Conservation (phyloP, 2,113 vertebrate species). For the Chlorodrepanis virens region DNA sequence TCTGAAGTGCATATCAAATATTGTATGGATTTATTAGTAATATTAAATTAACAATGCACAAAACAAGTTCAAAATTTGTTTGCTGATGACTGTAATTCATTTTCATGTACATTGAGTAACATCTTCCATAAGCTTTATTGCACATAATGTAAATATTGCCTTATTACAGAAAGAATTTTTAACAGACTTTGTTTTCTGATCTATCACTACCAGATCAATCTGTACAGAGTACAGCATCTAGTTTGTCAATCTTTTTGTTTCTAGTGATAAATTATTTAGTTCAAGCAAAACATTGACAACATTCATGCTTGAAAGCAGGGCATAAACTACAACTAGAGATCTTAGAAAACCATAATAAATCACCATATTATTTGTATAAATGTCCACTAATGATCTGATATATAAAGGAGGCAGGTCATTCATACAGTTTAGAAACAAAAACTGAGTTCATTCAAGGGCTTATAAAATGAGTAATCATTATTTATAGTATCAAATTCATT, state of each 20-base stretch:
- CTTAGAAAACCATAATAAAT: constrained; percentile 17
- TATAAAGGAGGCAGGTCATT: background rate
- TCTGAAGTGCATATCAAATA: background rate
- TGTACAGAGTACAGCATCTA: background rate
- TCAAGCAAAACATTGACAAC: background rate
- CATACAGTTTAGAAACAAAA: constrained; percentile 43
- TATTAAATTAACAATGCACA: background rate
- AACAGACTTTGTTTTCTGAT: background rate
- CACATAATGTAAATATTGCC: background rate
- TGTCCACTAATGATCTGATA: constrained; percentile 18
- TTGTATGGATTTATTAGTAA: background rate
- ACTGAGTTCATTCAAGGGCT: background rate
- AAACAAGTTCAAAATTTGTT: background rate
- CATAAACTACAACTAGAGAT: background rate
- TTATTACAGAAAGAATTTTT: background rate
- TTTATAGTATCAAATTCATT: background rate
- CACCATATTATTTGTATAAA: constrained; percentile 16
- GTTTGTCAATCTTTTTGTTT: constrained; percentile 31
- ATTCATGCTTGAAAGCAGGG: constrained; percentile 13
- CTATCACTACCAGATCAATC: background rate
- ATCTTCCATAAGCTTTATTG: background rate
- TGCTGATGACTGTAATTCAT: background rate
- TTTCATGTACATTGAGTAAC: background rate
- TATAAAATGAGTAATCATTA: background rate
- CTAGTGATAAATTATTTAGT: constrained; percentile 15